phyloP scores from a whole-genome alignment of 2,113 vertebrate genomes.

The Helogale parvula region DNA sequence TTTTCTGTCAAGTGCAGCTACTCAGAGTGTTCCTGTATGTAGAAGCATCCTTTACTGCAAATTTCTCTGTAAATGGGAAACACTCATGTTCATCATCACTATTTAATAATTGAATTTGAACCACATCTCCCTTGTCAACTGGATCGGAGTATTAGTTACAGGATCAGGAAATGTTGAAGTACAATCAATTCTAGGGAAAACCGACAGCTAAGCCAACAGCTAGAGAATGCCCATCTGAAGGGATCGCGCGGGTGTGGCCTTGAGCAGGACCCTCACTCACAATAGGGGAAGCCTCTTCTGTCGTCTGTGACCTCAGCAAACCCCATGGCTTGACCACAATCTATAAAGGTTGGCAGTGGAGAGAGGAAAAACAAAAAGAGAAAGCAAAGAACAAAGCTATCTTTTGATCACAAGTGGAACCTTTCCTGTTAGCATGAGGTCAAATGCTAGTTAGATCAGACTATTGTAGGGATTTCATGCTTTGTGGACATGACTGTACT shows the following conservation, averaged over 20 bases:
- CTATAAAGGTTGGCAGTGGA: neutral
- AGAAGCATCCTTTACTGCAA: slow-evolving; percentile 21
- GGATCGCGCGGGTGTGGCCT: neutral
- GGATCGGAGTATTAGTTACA: neutral
- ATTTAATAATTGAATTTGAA: slow-evolving; percentile 8
- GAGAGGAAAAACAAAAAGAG: neutral
- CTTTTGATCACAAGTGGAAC: neutral
- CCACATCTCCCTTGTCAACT: neutral
- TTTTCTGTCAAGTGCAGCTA: neutral
- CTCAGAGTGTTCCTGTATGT: neutral
- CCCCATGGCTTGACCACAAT: neutral
- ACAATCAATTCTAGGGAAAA: neutral
- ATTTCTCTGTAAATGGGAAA: slow-evolving; percentile 29
- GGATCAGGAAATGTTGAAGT: neutral
- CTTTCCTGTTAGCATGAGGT: neutral
- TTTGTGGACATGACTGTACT: neutral
- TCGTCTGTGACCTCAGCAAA: neutral
- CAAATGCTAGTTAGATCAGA: neutral
- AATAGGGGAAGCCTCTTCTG: neutral
- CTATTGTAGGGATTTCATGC: too few relatives aligned
- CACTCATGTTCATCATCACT: neutral
- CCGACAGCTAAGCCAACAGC: neutral
- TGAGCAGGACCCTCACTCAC: neutral
- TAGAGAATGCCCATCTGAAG: neutral
- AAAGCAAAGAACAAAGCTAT: neutral